Base-by-base conservation (phyloP, 2,888 invertebrate species). In the Drosophila differens region DNA sequence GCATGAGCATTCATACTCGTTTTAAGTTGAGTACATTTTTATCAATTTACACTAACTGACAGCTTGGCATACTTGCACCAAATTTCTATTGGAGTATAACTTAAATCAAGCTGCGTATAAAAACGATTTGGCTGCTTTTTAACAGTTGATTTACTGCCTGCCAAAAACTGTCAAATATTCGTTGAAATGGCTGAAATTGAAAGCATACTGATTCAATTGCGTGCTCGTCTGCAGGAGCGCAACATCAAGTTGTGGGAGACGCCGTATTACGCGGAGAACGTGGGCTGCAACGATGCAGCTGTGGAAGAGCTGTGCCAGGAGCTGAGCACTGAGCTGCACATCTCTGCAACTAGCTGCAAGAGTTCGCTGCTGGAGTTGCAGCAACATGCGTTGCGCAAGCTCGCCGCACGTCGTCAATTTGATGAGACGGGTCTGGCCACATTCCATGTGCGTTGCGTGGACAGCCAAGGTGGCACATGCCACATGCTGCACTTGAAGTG, bases 231-330 rank as follows among this genome's bases (percentile, higher is more conserved):
- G 35, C 96, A 96, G 81, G 94, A 94, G 70, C 95, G 95, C 60
- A 95, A 95, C 79, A 94, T 97, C 14, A 97, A 97, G 91, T 92
- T 97, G 76, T 97, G 97, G 97, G 94, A 96, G 81, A 93, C 95
- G 19, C 97, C 97, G 0, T 97, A 95, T 91, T 95, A 95, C 57
- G 90, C 92, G 47, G 94, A 95, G 22, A 94, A 93, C 39, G 91
- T 92, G 59, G 95, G 94, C 7, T 83, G 94, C 54, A 93, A 93
- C 35, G 94, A 94, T 35, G 57, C 86, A 0, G 92, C 93, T 70
- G 72, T 93, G 62, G 92, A 93, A 39, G 66, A 39, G 22, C 64
- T 77, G 60, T 90, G 92, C 44, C 89, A 97, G 96, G 95, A 94
- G 39, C 92, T 97, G 12, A 82, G 80, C 94, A 94, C 95, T 7